Percentiles rank a stretch among this genome's conserved stretches.
Evolutionary conservation across 2,797 vertebrate species (phyloP).

Genomic region (Micropoecilia bifurca): DNA sequence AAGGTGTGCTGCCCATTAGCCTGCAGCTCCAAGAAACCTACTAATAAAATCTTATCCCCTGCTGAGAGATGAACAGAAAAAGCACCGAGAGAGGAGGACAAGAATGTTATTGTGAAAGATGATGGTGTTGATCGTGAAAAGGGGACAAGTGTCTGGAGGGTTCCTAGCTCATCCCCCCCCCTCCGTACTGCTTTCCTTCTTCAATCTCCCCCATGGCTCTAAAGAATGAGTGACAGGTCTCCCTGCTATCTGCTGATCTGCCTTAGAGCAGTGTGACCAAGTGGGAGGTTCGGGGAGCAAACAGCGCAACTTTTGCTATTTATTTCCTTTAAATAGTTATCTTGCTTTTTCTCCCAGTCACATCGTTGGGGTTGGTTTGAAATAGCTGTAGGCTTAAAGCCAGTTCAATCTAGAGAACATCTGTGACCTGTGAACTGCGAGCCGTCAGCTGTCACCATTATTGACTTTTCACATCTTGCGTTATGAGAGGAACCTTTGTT

Average conservation of each 20-base stretch:
- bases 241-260: constrained; percentile 70
- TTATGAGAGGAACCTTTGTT: constrained; percentile 4
- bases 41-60: constrained; percentile 80
- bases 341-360: constrained; percentile 26
- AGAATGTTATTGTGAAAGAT: constrained; percentile 64
- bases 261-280: constrained; percentile 69
- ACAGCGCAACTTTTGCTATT: constrained; percentile 60
- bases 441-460: constrained; percentile 29
- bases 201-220: constrained; percentile 58
- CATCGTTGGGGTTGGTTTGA: constrained; percentile 39
- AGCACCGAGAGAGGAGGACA: constrained; percentile 45
- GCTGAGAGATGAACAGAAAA: constrained; percentile 63
- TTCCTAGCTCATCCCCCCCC: constrained; percentile 43
- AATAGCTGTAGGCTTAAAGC: constrained; percentile 51
- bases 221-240: constrained; percentile 76
- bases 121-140: constrained; percentile 71
- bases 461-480: constrained; percentile 9
- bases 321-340: constrained; percentile 46
- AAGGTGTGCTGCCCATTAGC: constrained; percentile 76
- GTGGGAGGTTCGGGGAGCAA: constrained; percentile 40
- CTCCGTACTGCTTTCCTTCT: constrained; percentile 35
- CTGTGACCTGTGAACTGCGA: constrained; percentile 50
- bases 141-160: constrained; percentile 71
- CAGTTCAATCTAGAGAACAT: constrained; percentile 61
- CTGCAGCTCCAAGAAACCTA: constrained; percentile 69